phyloP scores from a whole-genome alignment of 2,113 vertebrate species.

The Crotophaga sulcirostris region DNA sequence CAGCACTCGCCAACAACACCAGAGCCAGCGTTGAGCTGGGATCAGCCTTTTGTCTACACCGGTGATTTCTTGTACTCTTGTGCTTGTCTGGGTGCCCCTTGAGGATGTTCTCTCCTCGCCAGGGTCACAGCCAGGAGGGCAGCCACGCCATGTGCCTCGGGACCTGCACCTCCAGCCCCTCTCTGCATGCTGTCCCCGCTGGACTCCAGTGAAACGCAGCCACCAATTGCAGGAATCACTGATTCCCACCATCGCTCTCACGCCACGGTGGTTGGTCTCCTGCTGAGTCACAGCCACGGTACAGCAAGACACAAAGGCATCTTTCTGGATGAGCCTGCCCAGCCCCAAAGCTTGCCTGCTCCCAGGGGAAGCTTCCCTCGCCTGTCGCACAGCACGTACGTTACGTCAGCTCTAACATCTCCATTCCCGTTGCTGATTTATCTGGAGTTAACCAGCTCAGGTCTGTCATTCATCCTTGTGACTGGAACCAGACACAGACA shows the following conservation, averaged over 20 bases:
- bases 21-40: background rate
- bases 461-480: background rate
- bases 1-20: background rate
- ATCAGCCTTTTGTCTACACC: background rate
- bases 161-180: background rate
- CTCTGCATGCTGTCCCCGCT: accelerated
- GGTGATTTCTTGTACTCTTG: background rate
- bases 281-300: background rate
- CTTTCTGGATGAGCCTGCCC: background rate
- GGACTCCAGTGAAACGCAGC: accelerated
- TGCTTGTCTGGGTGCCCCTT: background rate
- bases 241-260: accelerated
- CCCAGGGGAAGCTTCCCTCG: background rate
- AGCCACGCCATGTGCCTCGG: accelerated
- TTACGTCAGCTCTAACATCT: background rate
- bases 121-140: background rate
- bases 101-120: background rate
- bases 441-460: background rate
- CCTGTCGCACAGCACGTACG: background rate
- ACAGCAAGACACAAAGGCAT: background rate
- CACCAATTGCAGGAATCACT: accelerated
- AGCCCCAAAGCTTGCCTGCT: background rate
- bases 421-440: background rate
- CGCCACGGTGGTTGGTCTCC: background rate
- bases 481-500: background rate